A percentile compares a stretch with the other conserved stretches of the same genome.
phyloP scores from a whole-genome alignment of 2,113 vertebrate genomes.

The Perognathus longimembris region DNA sequence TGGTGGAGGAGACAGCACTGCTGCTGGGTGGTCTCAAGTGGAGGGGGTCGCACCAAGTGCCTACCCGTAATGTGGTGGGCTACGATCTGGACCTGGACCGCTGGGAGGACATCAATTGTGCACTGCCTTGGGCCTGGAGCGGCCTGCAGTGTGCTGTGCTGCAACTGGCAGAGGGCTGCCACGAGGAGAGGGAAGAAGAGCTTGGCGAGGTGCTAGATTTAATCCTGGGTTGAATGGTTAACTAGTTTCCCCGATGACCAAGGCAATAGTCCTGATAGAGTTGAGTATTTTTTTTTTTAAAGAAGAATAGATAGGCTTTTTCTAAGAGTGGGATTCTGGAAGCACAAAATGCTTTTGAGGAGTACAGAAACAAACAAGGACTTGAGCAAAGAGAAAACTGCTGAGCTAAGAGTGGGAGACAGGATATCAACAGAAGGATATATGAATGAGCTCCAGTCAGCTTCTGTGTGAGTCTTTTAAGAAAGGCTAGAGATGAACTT shows the following conservation, averaged over 20 bases:
- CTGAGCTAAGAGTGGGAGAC: constrained; percentile 38
- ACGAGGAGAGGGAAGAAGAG: constrained; percentile 60
- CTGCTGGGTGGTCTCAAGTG: constrained; percentile 95
- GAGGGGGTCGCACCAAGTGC: constrained; percentile 91
- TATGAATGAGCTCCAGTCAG: background rate
- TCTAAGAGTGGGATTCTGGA: background rate
- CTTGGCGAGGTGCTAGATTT: background rate
- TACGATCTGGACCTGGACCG: constrained; percentile 92
- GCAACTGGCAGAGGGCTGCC: constrained; percentile 85
- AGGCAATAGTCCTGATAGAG: background rate
- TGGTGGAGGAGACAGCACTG: constrained; percentile 89
- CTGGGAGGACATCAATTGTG: constrained; percentile 93
- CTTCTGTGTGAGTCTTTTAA: constrained; percentile 51
- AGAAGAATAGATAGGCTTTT: background rate
- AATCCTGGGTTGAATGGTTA: constrained; percentile 27
- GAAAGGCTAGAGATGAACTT: constrained; percentile 70
- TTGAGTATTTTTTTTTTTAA: background rate
- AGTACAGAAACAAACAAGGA: background rate
- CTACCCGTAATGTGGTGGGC: constrained; percentile 92
- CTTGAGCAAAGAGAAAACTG: background rate
- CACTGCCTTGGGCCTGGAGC: constrained; percentile 91
- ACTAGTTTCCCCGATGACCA: background rate
- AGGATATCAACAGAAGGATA: constrained; percentile 39
- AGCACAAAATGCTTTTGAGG: background rate
- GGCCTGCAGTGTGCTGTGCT: constrained; percentile 92